phyloP scores from a whole-genome alignment of 2,888 invertebrate species.

The Parnassius smintheus region DNA sequence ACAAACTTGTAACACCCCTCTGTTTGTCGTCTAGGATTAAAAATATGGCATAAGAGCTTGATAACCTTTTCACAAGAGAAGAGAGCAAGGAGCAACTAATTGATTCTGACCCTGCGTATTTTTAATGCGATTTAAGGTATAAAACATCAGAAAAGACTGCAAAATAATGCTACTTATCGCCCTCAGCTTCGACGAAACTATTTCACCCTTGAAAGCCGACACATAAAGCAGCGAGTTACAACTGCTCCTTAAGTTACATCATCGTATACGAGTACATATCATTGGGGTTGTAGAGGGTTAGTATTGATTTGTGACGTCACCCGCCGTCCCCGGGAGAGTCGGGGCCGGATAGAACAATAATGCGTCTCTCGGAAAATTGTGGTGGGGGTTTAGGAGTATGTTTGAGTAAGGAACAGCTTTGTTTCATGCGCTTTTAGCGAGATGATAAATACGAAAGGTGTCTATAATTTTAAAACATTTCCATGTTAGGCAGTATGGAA shows the following conservation, averaged over 20 bases:
- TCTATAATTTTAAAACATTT: no score
- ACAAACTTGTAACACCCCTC: no score
- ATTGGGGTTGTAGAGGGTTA: slow-evolving; percentile 23
- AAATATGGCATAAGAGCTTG: no score
- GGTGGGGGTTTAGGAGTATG: neutral
- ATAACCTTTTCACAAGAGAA: no score
- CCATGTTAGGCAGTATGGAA: no score
- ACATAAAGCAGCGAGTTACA: slow-evolving; percentile 27
- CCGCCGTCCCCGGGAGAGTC: slow-evolving; percentile 31
- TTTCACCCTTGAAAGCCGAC: slow-evolving; percentile 35
- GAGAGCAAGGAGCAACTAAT: no score
- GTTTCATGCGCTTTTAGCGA: no score
- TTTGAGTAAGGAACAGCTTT: no score
- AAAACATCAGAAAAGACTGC: neutral
- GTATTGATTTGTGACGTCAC: slow-evolving; percentile 52
- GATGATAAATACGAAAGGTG: no score
- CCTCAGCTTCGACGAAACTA: slow-evolving; percentile 1
- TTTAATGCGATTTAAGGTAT: neutral
- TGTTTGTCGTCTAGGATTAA: no score
- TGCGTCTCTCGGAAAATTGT: slow-evolving; percentile 7
- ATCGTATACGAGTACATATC: slow-evolving; percentile 26
- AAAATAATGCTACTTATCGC: slow-evolving; percentile 18
- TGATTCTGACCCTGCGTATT: no score
- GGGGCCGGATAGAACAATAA: slow-evolving; percentile 10
- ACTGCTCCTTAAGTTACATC: slow-evolving; percentile 39